Conservation (phyloP, 1,140 invertebrate genomes). For the Magallana ariakensis region DNA sequence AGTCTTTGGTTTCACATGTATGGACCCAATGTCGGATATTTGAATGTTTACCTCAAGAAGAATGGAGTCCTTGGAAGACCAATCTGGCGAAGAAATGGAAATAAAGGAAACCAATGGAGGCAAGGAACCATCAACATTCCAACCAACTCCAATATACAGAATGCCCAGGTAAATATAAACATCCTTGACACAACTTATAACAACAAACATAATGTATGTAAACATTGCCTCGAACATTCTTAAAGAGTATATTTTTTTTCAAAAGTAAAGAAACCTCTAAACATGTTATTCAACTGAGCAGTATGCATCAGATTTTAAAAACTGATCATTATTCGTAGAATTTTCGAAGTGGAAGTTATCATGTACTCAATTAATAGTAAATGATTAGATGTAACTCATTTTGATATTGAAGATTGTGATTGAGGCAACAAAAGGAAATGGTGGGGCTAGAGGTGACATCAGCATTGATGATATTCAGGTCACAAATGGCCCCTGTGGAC, state of each 20-base stretch:
- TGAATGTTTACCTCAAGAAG: conserved; percentile 65
- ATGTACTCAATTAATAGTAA: neutral
- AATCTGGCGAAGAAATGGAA: conserved; percentile 64
- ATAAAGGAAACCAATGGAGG: conserved; percentile 70
- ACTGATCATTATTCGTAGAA: no score
- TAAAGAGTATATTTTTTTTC: no score
- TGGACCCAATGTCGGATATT: conserved; percentile 59
- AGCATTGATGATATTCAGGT: conserved; percentile 67
- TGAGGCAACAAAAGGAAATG: conserved; percentile 55
- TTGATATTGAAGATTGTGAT: conserved; percentile 53
- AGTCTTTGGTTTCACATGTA: conserved; percentile 71
- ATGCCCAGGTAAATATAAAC: neutral
- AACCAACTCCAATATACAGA: neutral
- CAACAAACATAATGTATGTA: neutral
- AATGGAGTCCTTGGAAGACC: conserved; percentile 52
- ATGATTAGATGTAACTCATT: neutral
- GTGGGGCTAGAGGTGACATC: conserved; percentile 61
- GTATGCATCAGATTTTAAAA: no score
- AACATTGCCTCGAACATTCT: no score
- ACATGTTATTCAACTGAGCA: no score
- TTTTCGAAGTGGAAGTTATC: neutral
- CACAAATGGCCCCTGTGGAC: conserved; percentile 47
- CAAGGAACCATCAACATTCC: conserved; percentile 39
- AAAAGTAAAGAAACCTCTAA: no score
- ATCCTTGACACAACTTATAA: no score